phyloP scores from a whole-genome alignment of 2,888 invertebrate genomes.

The Cheilosia scutellata region DNA sequence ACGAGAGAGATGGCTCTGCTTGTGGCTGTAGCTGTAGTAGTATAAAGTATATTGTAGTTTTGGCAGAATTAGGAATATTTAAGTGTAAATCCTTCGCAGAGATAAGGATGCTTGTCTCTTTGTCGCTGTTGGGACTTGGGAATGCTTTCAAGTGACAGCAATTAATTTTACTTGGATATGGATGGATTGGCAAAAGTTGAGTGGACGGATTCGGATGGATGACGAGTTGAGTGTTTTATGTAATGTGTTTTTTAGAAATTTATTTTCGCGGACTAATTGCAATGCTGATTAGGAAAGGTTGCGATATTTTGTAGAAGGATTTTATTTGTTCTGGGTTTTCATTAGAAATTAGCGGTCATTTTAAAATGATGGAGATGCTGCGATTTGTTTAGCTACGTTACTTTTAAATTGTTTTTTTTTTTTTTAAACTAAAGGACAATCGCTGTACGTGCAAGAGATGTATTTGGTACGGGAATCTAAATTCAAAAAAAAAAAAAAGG shows the following conservation, averaged over 20 bases:
- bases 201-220: neutral
- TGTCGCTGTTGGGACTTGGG: slow-evolving; percentile 17
- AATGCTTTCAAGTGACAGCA: slow-evolving; percentile 42
- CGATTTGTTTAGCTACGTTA: too few species aligned
- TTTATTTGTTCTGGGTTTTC: too few species aligned
- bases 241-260: neutral
- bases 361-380: too few species aligned
- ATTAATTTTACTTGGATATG: slow-evolving; percentile 32
- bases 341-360: too few species aligned
- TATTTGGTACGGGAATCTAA: too few species aligned
- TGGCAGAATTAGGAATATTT: slow-evolving; percentile 50
- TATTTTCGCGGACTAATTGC: slow-evolving; percentile 9
- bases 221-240: neutral
- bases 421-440: too few species aligned
- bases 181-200: neutral
- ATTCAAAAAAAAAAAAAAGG: too few species aligned
- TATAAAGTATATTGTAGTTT: slow-evolving; percentile 10
- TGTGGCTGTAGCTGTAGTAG: slow-evolving; percentile 14
- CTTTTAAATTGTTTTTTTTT: too few species aligned
- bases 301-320: too few species aligned
- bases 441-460: too few species aligned
- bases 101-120: slow-evolving; percentile 42
- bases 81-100: slow-evolving; percentile 57
- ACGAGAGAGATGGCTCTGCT: neutral
- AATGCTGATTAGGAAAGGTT: neutral